Conservation (phyloP, 1,140 invertebrate genomes). For the Thrips palmi region DNA sequence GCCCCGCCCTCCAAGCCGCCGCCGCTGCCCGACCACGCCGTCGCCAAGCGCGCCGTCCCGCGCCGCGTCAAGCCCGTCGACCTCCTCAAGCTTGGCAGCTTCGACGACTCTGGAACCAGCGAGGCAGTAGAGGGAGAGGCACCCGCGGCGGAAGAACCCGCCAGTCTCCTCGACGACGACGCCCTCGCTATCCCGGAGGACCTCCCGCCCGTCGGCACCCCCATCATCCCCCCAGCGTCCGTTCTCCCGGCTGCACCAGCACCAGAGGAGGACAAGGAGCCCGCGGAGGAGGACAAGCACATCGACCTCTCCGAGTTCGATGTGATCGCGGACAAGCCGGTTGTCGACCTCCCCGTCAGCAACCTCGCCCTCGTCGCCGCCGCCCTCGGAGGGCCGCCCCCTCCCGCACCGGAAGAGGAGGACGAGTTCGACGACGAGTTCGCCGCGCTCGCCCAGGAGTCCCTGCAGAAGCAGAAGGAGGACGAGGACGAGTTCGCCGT, state of each 20-base stretch:
- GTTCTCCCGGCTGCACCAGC: too few relatives aligned
- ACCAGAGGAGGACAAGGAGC: too few relatives aligned
- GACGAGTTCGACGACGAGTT: slow-evolving; percentile 46
- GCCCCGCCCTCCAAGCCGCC: slow-evolving; percentile 36
- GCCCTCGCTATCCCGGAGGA: too few relatives aligned
- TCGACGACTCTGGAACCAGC: slow-evolving; percentile 27
- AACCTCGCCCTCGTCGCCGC: slow-evolving; percentile 11
- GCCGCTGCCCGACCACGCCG: slow-evolving; percentile 26
- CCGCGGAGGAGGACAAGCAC: too few relatives aligned
- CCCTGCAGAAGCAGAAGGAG: too few relatives aligned
- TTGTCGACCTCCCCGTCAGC: neutral
- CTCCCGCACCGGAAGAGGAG: slow-evolving; percentile 19
- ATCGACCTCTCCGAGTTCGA: slow-evolving; percentile 9
- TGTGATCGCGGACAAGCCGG: neutral
- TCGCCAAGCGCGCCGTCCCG: slow-evolving; percentile 14
- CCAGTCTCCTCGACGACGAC: neutral
- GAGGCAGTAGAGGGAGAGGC: neutral
- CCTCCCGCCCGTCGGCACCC: too few relatives aligned
- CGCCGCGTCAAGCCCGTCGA: slow-evolving; percentile 36
- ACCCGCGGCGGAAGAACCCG: neutral
- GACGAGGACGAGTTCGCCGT: too few relatives aligned
- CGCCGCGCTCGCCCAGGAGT: slow-evolving; percentile 50
- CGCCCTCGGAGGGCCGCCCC: neutral
- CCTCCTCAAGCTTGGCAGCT: slow-evolving; percentile 46
- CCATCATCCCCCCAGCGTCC: too few relatives aligned